phyloP scores from a whole-genome alignment of 2,113 vertebrate species.

The Phyllostomus hastatus region DNA sequence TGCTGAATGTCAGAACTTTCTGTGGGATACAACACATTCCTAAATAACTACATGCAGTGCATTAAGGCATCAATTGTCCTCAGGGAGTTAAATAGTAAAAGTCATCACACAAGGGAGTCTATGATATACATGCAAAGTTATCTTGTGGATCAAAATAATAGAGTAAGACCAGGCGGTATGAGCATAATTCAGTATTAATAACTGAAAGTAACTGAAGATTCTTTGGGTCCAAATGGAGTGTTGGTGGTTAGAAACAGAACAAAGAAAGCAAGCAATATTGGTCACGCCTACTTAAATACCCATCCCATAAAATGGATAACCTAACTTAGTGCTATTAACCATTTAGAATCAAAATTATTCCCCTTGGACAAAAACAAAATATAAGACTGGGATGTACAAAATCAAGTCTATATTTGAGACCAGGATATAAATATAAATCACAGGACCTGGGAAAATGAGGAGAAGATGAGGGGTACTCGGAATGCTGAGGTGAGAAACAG shows the following conservation, averaged over 20 bases:
- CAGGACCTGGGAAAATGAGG: not conserved
- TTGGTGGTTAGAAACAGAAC: not conserved
- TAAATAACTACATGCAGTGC: not conserved
- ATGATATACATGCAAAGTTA: not conserved
- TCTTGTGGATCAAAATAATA: not conserved
- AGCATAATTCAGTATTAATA: not conserved
- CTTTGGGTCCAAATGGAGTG: not conserved
- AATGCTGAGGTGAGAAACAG: not conserved
- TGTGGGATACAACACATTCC: not conserved
- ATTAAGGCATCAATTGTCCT: not conserved
- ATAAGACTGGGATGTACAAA: not conserved
- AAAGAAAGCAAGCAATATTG: not conserved
- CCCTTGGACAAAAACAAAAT: not conserved
- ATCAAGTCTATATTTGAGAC: not conserved
- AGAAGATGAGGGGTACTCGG: not conserved
- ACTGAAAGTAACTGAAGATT: not conserved
- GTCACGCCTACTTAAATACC: not conserved
- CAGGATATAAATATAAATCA: not conserved
- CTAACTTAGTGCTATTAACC: not conserved
- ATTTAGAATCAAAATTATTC: slow-evolving; percentile 14
- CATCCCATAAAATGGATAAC: not conserved
- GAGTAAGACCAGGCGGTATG: not conserved
- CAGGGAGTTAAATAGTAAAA: slow-evolving; percentile 1
- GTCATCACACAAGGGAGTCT: not conserved
- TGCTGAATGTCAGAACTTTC: not conserved